Conservation (phyloP, 1,140 invertebrate species). For the Apis cerana region DNA sequence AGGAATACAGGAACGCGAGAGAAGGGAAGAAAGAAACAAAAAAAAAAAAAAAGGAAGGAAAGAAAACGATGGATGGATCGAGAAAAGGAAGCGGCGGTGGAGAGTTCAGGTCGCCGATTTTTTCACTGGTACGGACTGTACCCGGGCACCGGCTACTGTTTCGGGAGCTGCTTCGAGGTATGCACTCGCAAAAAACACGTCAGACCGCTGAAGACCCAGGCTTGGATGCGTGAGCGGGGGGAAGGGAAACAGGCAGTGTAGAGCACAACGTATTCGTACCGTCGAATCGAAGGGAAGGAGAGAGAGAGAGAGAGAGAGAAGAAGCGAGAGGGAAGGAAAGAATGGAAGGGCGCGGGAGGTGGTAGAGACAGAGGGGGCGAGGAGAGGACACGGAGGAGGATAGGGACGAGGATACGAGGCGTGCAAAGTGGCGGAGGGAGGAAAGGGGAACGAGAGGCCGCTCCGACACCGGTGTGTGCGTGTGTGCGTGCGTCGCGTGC, state of each 20-base stretch:
- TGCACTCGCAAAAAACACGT: conserved; percentile 82
- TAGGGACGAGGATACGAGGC: conserved; percentile 31
- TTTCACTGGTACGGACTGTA: conserved; percentile 79
- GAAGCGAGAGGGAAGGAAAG: conserved; percentile 27
- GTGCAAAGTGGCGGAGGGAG: conserved; percentile 23
- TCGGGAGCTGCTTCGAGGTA: conserved; percentile 80
- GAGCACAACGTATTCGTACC: neutral
- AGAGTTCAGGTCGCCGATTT: conserved; percentile 65
- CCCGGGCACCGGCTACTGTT: conserved; percentile 79
- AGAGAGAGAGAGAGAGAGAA: conserved; percentile 31
- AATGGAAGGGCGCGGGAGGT: neutral
- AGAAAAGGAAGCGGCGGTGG: conserved; percentile 6
- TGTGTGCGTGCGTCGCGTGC: no score
- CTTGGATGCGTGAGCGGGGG: conserved; percentile 43
- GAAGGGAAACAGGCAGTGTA: neutral
- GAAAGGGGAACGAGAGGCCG: conserved; percentile 40
- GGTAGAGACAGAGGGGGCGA: conserved; percentile 4
- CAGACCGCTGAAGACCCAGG: conserved; percentile 76
- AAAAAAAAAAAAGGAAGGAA: no score
- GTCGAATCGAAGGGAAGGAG: neutral
- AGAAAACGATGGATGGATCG: conserved; percentile 3
- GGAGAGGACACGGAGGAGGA: conserved; percentile 12
- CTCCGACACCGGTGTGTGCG: conserved; percentile 18
- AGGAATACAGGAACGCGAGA: no score
- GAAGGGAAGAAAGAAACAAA: no score